These are phyloP conservation scores for Anisognathus igniventris DNA, from an alignment of 2,797 vertebrate species.

Conservation along the genomic window DNA sequence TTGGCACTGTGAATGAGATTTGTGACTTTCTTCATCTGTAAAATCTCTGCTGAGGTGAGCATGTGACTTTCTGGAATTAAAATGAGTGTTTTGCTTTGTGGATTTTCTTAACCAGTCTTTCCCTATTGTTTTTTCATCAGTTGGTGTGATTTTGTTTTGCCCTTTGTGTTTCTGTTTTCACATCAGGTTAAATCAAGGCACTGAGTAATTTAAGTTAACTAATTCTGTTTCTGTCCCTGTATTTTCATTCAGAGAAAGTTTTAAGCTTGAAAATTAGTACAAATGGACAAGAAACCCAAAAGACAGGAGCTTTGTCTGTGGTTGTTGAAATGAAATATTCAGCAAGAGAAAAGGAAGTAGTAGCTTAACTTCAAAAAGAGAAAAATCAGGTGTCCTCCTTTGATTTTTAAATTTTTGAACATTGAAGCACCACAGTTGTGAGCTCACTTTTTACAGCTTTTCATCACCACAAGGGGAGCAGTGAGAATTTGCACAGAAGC, in stretches of 20 bases:
- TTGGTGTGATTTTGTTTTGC: neutral
- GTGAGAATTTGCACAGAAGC: neutral
- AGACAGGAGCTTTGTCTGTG: accelerated
- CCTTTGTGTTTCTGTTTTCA: neutral
- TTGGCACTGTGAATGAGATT: neutral
- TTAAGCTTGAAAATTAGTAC: neutral
- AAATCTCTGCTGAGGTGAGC: neutral
- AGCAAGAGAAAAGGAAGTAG: neutral
- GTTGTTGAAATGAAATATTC: neutral
- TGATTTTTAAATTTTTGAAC: neutral
- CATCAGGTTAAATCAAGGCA: neutral
- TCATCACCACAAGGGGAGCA: neutral
- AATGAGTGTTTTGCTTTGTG: neutral
- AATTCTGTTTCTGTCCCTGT: neutral
- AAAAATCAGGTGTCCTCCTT: neutral
- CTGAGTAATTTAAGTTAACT: neutral
- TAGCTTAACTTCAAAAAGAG: neutral
- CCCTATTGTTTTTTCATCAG: neutral
- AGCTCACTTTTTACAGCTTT: neutral
- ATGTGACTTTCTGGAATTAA: neutral
- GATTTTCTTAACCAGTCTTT: neutral
- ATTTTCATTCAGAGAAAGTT: neutral
- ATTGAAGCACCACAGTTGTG: neutral
- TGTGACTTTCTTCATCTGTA: neutral
- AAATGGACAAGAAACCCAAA: neutral